Conservation (phyloP, 2,888 invertebrate genomes). For the Charanyca ferruginea region DNA sequence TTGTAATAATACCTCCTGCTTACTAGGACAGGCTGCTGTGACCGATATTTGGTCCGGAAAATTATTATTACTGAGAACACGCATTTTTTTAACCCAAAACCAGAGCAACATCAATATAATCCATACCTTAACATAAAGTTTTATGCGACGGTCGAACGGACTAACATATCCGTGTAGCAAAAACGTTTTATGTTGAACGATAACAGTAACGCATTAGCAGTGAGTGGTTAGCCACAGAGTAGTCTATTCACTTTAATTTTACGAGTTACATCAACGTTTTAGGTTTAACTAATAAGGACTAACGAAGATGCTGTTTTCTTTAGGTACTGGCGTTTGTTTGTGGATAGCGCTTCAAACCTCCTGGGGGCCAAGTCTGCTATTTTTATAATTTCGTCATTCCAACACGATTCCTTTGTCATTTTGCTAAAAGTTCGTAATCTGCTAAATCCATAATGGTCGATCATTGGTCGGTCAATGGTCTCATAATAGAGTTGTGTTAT, state of each 20-base stretch:
- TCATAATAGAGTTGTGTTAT: too few species aligned
- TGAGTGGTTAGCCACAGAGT: slow-evolving; percentile 49
- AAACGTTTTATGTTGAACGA: slow-evolving; percentile 61
- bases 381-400: too few species aligned
- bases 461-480: too few species aligned
- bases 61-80: not conserved
- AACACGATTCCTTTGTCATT: too few species aligned
- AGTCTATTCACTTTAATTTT: slow-evolving; percentile 57
- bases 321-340: too few species aligned
- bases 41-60: not conserved
- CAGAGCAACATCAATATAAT: slow-evolving; percentile 35
- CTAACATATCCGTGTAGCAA: slow-evolving; percentile 49
- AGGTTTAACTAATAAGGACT: slow-evolving; percentile 36
- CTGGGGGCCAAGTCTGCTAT: too few species aligned
- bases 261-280: slow-evolving; percentile 41
- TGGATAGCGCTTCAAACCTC: too few species aligned
- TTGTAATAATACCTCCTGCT: too few species aligned
- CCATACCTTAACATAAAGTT: slow-evolving; percentile 52
- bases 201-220: slow-evolving; percentile 61
- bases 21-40: too few species aligned
- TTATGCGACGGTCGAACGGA: slow-evolving; percentile 51
- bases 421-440: too few species aligned
- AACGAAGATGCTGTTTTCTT: slow-evolving; percentile 4
- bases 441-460: too few species aligned
- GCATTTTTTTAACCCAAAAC: not conserved